These are phyloP conservation scores for Unio delphinus DNA, from an alignment of 2,888 invertebrate species.

Conservation along the genomic window DNA sequence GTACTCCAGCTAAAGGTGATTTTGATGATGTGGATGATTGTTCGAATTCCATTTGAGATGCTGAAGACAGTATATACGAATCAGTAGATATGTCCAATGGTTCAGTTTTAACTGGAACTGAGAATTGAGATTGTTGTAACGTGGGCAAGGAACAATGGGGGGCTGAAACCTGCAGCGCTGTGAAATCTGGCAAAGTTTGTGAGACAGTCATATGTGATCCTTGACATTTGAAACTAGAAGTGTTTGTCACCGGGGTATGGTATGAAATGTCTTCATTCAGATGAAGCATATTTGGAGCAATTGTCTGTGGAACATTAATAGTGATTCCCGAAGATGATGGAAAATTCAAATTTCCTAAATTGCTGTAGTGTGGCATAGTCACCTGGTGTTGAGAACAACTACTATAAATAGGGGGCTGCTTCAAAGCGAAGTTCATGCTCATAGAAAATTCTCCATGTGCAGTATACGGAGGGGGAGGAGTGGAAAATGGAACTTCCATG, in stretches of 20 bases:
- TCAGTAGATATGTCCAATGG: slow-evolving; percentile 43
- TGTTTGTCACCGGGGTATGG: slow-evolving; percentile 35
- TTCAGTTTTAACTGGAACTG: slow-evolving; percentile 60
- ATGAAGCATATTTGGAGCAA: slow-evolving; percentile 34
- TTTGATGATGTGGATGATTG: slow-evolving; percentile 34
- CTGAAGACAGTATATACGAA: slow-evolving; percentile 36
- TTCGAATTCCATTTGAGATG: slow-evolving; percentile 45
- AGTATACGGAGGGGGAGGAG: slow-evolving; percentile 61
- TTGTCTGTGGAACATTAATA: slow-evolving; percentile 18
- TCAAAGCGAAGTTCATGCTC: slow-evolving; percentile 74
- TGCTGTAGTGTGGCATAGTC: slow-evolving; percentile 21
- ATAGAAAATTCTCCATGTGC: slow-evolving; percentile 32
- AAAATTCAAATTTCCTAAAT: slow-evolving; percentile 22
- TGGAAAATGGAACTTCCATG: slow-evolving; percentile 31
- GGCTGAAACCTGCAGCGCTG: slow-evolving; percentile 50
- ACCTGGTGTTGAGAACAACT: slow-evolving; percentile 71
- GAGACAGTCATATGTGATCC: slow-evolving; percentile 19
- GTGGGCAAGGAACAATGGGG: slow-evolving; percentile 12
- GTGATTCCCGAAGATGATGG: slow-evolving; percentile 15
- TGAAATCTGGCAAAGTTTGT: slow-evolving; percentile 60
- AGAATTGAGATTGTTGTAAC: slow-evolving; percentile 22
- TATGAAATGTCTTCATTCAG: slow-evolving; percentile 39
- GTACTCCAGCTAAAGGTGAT: slow-evolving; percentile 37
- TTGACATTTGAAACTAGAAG: slow-evolving; percentile 48
- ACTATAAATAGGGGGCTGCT: slow-evolving; percentile 79